phyloP scores from a whole-genome alignment of 53 echinoderm and acorn worm species.

The Mesocentrotus franciscanus region DNA sequence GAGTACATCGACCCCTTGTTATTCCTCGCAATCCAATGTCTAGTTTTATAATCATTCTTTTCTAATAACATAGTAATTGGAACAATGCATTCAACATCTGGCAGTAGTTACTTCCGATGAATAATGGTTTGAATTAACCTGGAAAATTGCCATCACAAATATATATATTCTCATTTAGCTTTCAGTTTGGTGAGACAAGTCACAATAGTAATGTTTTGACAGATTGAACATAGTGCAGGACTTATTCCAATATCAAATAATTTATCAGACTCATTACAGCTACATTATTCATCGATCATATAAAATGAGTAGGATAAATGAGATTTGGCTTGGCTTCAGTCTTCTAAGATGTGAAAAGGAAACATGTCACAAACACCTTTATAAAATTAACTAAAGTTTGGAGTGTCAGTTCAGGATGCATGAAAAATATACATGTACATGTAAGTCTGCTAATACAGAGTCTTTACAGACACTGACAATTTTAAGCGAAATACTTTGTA shows the following conservation, averaged over 20 bases:
- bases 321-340: background rate
- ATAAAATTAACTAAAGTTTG: no score
- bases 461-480: no score
- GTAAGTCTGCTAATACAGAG: no score
- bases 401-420: no score
- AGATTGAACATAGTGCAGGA: background rate
- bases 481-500: no score
- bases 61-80: background rate
- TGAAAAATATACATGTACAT: no score
- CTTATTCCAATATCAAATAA: background rate
- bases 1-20: background rate
- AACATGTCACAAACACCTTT: no score
- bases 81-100: background rate
- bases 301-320: background rate
- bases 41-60: background rate
- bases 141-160: background rate
- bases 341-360: background rate
- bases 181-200: background rate
- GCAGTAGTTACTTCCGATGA: background rate
- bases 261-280: background rate
- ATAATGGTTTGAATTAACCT: background rate
- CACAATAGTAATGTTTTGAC: background rate
- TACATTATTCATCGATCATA: background rate
- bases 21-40: background rate
- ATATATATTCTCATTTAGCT: background rate